Base-by-base conservation (phyloP, 2,888 invertebrate genomes). In the Marronus borbonicus region DNA sequence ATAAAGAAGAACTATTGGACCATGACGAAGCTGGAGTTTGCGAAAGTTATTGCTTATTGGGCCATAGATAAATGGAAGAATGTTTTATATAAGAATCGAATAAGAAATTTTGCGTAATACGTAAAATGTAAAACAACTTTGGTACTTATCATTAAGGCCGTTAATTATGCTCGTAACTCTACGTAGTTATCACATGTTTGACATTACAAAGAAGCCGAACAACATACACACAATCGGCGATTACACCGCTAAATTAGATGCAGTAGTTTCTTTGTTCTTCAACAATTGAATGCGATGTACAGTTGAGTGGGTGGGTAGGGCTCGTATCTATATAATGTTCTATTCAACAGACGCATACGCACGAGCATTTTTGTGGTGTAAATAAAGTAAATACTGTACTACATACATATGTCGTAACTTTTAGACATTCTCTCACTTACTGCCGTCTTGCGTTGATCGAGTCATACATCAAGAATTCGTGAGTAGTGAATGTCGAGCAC, bases 401-500 rank as follows among this genome's bases (percentile, higher is more conserved):
- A 20, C 8, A 58, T 62, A 24, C 44, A 62, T 14, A 74, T 44
- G 39, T 31, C 36, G 39, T 39, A 7, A 62, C 20, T 60, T 44
- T 44, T n/a, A 74, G 60, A 74, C 72, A 60, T 74, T 74, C 60
- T 60, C 72, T 60, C 60, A 60, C 44, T 44, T 44, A 17, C 20
- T 20, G 20, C 55, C 55, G 55, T 20, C 24, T 74, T 44, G 44
- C 24, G 68, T 50, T 10, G 50, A 74, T 50, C 50, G 68, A 74
- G 72, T 74, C 72, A 74, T 74, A 74, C 49, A 39, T 17, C 44
- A 74, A 60, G 72, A 74, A 74, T 74, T 74, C 44, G 20, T 60
- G 44, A 74, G 31, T 39, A 60, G 72, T 60, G n/a, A 74, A 74
- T 60, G 49, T 72, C 39, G 58, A 58, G 58, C 60, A 44, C 58